Evolutionary conservation across 2,797 vertebrate genomes (phyloP), one percentile per base, ranked within the genome.

Genomic region (Eidolon dupreanum): DNA sequence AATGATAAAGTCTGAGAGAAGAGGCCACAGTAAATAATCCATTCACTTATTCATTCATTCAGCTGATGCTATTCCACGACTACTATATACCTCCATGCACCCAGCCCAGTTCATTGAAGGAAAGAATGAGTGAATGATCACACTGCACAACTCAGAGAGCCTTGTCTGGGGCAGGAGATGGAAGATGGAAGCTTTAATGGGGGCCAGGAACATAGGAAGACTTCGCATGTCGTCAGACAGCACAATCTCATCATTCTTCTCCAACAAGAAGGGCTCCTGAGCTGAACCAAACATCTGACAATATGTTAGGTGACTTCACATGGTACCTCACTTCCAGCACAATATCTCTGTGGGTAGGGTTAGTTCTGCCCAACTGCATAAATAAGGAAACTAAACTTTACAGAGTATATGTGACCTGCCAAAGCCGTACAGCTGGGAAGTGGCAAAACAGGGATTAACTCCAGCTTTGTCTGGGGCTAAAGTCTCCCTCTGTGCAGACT

Each of bases 381-480:
- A 53, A 73, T 28, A 53, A 92, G 51, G 26, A 84, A 65, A 33
- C 5, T 3, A 0, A 36, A 61, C 46, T 89, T 82, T 9, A 70
- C 59, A 75, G 19, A 65, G 49, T n/a, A 12, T 26, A n/a, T 5
- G n/a, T 36, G 12, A 59, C 36, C 55, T 49, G 6, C 6, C 4
- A 28, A 75, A 84, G 17, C 36, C 12, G 9, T 8, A 17, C 1
- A 38, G 17, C 59, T 59, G 28, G 63, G 9, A 85, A 59, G 31
- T 10, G 3, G 49, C 49, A 65, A 71, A 55, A 38, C 61, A 43
- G n/a, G 0, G 10, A n/a, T 53, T 71, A 17, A 15, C 20, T 51
- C 26, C 20, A 26, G 49, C 3, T 22, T 43, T 53, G 6, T 70
- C 41, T 1, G 2, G n/a, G 2, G 0, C 16, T 41, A 20, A 26